Evolutionary conservation across 2,888 invertebrate genomes (phyloP), one percentile per base, ranked within the genome.

Genomic region (Pedicia rivosa): DNA sequence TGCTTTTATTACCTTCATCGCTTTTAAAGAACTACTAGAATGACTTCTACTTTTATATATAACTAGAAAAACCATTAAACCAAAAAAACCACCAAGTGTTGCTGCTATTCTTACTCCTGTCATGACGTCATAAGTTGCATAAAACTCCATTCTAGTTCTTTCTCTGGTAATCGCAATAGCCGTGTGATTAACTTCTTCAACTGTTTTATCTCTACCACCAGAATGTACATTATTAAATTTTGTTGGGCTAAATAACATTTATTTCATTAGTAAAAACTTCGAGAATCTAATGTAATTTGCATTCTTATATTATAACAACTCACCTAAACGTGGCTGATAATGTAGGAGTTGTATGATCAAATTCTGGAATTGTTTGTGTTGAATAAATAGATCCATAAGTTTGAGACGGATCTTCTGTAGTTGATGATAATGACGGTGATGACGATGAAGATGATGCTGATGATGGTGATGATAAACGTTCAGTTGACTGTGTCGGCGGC

Each of bases 41-140:
- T 78, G 77, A 54, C 78, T 78, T 48, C 80, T 79, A 61, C 84
- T 86, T 63, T 91, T 91, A 67, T 86, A 90, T 44, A 90, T 74
- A 49, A 91, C 81, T 54, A 90, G 70, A 57, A 90, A 77, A 33
- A 88, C 86, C 80, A 90, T 88, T 51, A 90, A 68, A 44, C 82
- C 79, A 64, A 90, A 90, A 63, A 90, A 87, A 50, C 86, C 86
- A 50, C 88, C 87, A 36, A 91, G 67, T 3, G 90, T 90, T 48
- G 83, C 83, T 48, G 90, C 90, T 62, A 90, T 90, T 46, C 88
- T 74, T 45, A 90, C 76, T 46, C 90, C 90, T 50, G 88, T 90
- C 87, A 87, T 88, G 59, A 82, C 82, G 68, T 90, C 87, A 64
- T 91, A 91, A 25, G 86, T 83, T 50, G 79, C 78, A 67, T 84